Evolutionary conservation across 2,888 invertebrate genomes (phyloP).

Genomic region (Metalampra italica): DNA sequence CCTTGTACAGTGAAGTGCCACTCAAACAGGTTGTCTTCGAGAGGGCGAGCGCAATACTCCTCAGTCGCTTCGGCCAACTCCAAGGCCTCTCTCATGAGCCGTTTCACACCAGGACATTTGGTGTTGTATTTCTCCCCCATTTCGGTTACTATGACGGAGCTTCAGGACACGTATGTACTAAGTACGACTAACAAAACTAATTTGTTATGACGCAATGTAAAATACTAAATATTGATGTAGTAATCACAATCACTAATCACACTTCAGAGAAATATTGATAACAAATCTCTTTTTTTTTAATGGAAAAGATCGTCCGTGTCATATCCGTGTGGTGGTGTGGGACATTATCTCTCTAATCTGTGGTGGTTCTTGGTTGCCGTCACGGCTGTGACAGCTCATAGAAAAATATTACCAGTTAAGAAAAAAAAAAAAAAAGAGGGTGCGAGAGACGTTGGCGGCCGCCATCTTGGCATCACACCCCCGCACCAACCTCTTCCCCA

Average conservation of each 20-base stretch:
- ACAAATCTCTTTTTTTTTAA: conserved; percentile 23
- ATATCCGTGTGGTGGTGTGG: too few species aligned
- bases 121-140: conserved; percentile 71
- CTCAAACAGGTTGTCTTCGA: conserved; percentile 97
- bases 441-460: too few species aligned
- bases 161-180: conserved; percentile 16
- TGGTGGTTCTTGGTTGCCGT: too few species aligned
- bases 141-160: conserved; percentile 48
- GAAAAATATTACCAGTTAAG: too few species aligned
- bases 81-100: conserved; percentile 93
- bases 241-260: too few species aligned
- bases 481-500: too few species aligned
- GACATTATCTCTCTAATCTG: too few species aligned
- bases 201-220: conserved; percentile 34
- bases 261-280: conserved; percentile 51
- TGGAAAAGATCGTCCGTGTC: background rate
- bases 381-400: too few species aligned
- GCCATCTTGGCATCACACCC: too few species aligned
- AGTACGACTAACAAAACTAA: conserved; percentile 14
- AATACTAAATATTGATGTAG: conserved; percentile 45
- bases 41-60: conserved; percentile 92
- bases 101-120: conserved; percentile 89
- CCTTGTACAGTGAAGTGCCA: conserved; percentile 98
- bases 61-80: conserved; percentile 93
- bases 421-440: too few species aligned